Base-by-base conservation (phyloP, 2,797 vertebrate genomes). In the Lateolabrax maculatus region DNA sequence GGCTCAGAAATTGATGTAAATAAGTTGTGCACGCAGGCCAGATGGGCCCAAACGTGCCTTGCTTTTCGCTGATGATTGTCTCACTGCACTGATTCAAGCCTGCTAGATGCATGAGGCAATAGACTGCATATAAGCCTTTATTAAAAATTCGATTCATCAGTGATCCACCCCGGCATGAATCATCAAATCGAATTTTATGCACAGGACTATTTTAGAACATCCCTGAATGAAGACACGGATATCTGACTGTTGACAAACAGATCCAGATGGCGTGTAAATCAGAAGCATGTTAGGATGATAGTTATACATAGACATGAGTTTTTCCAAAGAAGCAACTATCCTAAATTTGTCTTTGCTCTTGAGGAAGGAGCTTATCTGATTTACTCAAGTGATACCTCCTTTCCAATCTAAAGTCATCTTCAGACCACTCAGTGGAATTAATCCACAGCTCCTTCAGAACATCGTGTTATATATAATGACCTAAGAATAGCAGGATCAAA, bases 41-140 rank as follows among this genome's bases (percentile, higher is more conserved):
- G 90, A 94, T 95, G 92, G 87, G 87, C 75, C 72, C 85, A 87
- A 77, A 84, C 90, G 87, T 89, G 88, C 55, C 56, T 37, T 3
- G 5, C 27, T 90, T 89, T 84, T 84, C 85, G 85, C 67, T 89
- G 81, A 90, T 70, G 68, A 75, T 81, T 76, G 63, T 69, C 63
- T 53, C 46, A 12, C 39, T 67, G 56, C 36, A 2, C 48, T 19
- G n/a, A 65, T 65, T 86, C 52, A 63, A 64, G 2, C 48, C 64
- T 11, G 41, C 61, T 63, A 56, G 11, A 68, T 9, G 6, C 56
- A 73, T 55, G 9, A 71, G 58, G 49, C 23, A 67, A 57, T 19
- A 51, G 21, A 66, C 58, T 70, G 55, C 52, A 44, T 43, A 48
- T 66, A 56, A n/a, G 19, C 55, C 9, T 66, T 6, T 46, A 46